Conservation (phyloP, 2,113 vertebrate species). For the Anoplopoma fimbria region DNA sequence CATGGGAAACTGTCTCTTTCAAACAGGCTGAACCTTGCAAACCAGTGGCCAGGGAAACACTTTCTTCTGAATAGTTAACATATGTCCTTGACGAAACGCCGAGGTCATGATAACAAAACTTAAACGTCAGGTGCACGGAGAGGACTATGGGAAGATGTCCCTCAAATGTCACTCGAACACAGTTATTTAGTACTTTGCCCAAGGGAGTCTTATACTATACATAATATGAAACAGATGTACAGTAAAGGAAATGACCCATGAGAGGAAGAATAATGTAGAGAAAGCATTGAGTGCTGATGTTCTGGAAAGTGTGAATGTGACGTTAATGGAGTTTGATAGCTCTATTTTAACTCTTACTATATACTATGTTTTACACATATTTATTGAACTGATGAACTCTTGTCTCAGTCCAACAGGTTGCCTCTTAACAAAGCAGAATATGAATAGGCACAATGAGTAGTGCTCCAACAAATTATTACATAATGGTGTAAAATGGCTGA, state of each 20-base stretch:
- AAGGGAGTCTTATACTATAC: slow-evolving; percentile 2
- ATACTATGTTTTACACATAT: not conserved
- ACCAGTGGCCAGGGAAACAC: not conserved
- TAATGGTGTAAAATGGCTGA: not conserved
- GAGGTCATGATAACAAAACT: slow-evolving; percentile 41
- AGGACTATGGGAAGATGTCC: slow-evolving; percentile 50
- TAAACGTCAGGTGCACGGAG: slow-evolving; percentile 8
- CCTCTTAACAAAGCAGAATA: not conserved
- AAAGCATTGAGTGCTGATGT: slow-evolving; percentile 2
- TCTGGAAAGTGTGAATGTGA: slow-evolving; percentile 27
- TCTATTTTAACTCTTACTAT: not conserved
- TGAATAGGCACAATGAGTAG: not conserved
- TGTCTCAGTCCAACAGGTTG: not conserved
- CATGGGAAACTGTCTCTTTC: slow-evolving; percentile 54
- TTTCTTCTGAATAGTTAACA: slow-evolving; percentile 35
- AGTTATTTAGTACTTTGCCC: slow-evolving; percentile 28
- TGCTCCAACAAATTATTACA: not conserved
- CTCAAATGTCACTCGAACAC: slow-evolving; percentile 42
- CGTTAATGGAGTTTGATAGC: not conserved
- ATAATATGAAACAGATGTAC: slow-evolving; percentile 57
- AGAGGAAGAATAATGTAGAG: slow-evolving; percentile 21
- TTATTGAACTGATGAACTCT: not conserved
- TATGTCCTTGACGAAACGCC: slow-evolving; percentile 24
- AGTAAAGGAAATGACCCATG: slow-evolving; percentile 39
- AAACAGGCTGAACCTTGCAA: slow-evolving; percentile 27